phyloP scores from a whole-genome alignment of 2,113 vertebrate genomes.

The Otus sunia region DNA sequence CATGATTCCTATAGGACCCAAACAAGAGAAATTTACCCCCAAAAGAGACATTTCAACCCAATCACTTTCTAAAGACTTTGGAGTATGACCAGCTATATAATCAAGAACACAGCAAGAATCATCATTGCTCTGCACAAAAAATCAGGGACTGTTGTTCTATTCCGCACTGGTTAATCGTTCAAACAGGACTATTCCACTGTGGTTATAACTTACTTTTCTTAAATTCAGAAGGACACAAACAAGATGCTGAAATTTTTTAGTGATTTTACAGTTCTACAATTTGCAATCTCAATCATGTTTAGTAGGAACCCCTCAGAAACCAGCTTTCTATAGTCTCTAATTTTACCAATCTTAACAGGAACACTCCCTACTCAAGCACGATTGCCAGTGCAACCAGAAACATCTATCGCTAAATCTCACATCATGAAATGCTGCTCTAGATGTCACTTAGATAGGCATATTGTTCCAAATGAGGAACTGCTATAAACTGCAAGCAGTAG shows the following conservation, averaged over 20 bases:
- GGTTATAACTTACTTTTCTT: background rate
- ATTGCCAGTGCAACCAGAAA: background rate
- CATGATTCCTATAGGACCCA: background rate
- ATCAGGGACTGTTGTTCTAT: background rate
- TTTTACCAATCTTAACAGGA: background rate
- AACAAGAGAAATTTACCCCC: background rate
- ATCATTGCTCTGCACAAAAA: background rate
- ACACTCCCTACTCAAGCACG: background rate
- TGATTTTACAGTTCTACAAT: background rate
- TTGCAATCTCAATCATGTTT: background rate
- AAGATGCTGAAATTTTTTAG: background rate
- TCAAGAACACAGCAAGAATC: background rate
- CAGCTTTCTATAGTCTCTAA: background rate
- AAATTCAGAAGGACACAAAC: background rate
- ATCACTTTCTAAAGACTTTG: background rate
- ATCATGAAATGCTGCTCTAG: background rate
- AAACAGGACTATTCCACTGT: background rate
- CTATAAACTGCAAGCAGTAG: background rate
- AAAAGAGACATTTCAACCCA: background rate
- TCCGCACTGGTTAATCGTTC: background rate
- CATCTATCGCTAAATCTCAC: background rate
- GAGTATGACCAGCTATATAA: background rate
- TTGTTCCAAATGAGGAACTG: background rate
- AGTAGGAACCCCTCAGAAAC: background rate
- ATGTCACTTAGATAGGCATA: background rate